Evolutionary conservation across 2,113 vertebrate species (phyloP).

Genomic region (Balaeniceps rex): DNA sequence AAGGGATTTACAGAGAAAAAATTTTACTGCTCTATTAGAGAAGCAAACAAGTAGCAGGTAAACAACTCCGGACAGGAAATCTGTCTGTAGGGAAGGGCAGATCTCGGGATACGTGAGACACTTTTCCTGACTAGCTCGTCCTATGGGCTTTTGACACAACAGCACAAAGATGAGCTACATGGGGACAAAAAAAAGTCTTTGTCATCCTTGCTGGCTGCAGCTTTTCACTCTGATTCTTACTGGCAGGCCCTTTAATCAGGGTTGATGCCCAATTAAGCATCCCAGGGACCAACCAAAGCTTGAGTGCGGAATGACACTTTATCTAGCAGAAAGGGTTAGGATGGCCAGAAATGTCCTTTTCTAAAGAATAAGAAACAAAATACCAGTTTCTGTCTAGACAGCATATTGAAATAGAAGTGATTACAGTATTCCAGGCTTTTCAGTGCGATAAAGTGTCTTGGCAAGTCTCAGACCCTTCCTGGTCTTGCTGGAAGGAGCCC

Average conservation of each 20-base stretch:
- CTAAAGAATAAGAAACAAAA: not conserved
- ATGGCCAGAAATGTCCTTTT: not conserved
- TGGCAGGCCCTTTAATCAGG: not conserved
- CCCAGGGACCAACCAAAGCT: not conserved
- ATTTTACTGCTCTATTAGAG: not conserved
- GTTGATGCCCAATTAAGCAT: not conserved
- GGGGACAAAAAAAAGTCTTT: not conserved
- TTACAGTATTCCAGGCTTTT: not conserved
- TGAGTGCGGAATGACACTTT: no score
- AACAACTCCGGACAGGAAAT: not conserved
- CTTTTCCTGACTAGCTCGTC: not conserved
- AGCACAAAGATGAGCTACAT: rapidly evolving
- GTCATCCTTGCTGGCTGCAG: not conserved
- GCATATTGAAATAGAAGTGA: not conserved
- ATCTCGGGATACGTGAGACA: not conserved
- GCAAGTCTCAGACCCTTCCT: not conserved
- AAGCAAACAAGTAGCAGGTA: not conserved
- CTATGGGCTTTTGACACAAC: not conserved
- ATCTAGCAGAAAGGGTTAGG: not conserved
- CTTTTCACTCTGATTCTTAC: not conserved
- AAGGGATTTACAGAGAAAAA: not conserved
- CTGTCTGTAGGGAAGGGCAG: not conserved
- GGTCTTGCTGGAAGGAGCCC: not conserved
- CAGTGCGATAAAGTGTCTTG: not conserved
- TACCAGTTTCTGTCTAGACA: not conserved